Base-by-base conservation (phyloP, 1,140 invertebrate genomes). In the Phenacoccus solenopsis region DNA sequence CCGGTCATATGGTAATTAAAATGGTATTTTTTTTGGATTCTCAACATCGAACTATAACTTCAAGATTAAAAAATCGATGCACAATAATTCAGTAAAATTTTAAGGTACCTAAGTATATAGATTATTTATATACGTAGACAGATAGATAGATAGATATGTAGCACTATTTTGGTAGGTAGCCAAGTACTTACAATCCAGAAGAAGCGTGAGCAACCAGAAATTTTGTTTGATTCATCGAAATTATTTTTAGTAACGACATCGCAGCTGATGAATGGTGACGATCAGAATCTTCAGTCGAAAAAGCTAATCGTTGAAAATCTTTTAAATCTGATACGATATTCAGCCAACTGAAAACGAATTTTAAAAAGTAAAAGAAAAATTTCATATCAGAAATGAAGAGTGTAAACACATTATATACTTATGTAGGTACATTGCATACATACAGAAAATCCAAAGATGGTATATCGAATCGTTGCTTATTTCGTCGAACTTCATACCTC, bases 11-110 rank as follows among this genome's bases (percentile, higher is more conserved):
- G 89, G 75, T 88, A 94, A 72, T 85, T 85, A 70, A 96, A 87
- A 74, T 89, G 89, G 79, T 97, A 97, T 71, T 87, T 87, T 79
- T 98, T 98, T 74, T 95, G 81, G 20, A 97, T 86, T 73, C 93
- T 82, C 67, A 95, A 80, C 94, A 98, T 96, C 73, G 86, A 87
- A 24, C 85, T 83, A 76, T 93, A 96, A 70, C 86, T 87, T 72
- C 75, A 77, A 12, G 13, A 12, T 12, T n/a, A n/a, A 12, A 13
- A 38, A 38, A 38, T 38, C n/a, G 32, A 38, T 38, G n/a, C 9
- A 38, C 32, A 38, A 38, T 10, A 38, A 38, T 38, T 38, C 9
- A 38, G 9, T 38, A 38, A 10, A 38, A n/a, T n/a, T 9, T n/a
- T 10, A 38, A 10, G 9, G 32, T 38, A 10, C 32, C 9, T 38